A percentile compares a stretch with the other conserved stretches of the same genome.
Conservation (phyloP, 2,797 vertebrate genomes). For the Clarias fuscus region DNA sequence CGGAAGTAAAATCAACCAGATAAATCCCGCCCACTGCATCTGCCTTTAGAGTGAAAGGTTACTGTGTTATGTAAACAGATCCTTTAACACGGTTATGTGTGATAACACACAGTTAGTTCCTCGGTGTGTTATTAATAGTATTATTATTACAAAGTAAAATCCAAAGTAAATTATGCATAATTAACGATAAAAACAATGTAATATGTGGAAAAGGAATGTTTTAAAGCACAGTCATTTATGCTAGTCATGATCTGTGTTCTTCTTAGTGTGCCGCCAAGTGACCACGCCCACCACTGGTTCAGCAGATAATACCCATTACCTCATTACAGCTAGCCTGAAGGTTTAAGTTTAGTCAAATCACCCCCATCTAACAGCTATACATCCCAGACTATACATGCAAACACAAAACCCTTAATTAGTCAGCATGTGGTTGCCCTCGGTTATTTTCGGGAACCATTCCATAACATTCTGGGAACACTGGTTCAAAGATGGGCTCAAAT, state of each 20-base stretch:
- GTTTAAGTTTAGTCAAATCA: not conserved
- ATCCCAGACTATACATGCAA: too few species aligned
- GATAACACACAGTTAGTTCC: too few species aligned
- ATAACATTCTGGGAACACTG: not conserved
- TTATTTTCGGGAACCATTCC: not conserved
- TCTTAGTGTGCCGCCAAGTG: too few species aligned
- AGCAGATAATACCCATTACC: not conserved
- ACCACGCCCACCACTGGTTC: not conserved
- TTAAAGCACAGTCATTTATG: too few species aligned
- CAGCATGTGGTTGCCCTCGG: not conserved
- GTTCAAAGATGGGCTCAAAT: not conserved
- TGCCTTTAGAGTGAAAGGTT: slow-evolving; percentile 1
- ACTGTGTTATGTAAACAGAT: not conserved
- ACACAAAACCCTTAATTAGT: not conserved
- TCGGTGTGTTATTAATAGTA: not conserved
- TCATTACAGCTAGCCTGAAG: too few species aligned
- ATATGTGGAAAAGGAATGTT: not conserved
- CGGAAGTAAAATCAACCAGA: not conserved
- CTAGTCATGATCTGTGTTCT: not conserved
- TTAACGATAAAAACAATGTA: not conserved
- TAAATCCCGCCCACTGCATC: not conserved
- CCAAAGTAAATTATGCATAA: too few species aligned
- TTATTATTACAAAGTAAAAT: not conserved
- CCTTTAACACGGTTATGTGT: not conserved
- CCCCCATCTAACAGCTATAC: not conserved